Evolutionary conservation across 2,888 invertebrate genomes (phyloP), one percentile per base, ranked within the genome.

Genomic region (Campoplex capitator): DNA sequence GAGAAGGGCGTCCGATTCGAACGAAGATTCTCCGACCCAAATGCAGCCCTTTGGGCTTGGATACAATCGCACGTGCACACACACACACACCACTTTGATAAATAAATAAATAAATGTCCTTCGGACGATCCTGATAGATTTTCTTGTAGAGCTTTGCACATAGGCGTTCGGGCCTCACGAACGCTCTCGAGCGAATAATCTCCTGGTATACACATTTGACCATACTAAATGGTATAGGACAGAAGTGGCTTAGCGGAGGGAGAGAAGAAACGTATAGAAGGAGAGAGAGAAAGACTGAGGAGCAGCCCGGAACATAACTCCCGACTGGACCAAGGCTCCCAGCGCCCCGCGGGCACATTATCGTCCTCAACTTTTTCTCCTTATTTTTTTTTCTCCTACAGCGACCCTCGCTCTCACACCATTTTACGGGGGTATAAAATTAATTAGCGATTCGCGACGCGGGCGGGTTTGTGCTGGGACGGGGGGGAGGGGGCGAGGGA

Each of bases 381-480:
- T 48, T 58, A n/a, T 67, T 23, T 9, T n/a, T 58, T 42, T 79
- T 51, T 62, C 28, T 28, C 74, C 70, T 80, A 67, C 48, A 48
- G 42, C 58, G 48, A 71, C 67, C 83, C 32, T 74, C 80, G 76
- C 75, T 88, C 84, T 88, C 83, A 82, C 85, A 81, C 77, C 83
- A 84, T 90, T 91, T 92, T 90, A 90, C 88, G 86, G 88, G 90
- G 88, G 91, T 90, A 92, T 91, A 90, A 92, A 92, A 91, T 92
- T 92, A 92, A 92, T 92, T 91, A 92, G 88, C 86, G 90, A 91
- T 90, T 90, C 85, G 81, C 23, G 62, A 78, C n/a, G 58, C 58
- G 67, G 87, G n/a, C 68, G 67, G 51, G 56, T 54, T 51, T 35
- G 35, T n/a, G 23, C 23, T 56, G 32, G 23, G 23, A 23, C 23